Evolutionary conservation across 2,888 invertebrate genomes (phyloP).

Genomic region (Zeuzera pyrina): DNA sequence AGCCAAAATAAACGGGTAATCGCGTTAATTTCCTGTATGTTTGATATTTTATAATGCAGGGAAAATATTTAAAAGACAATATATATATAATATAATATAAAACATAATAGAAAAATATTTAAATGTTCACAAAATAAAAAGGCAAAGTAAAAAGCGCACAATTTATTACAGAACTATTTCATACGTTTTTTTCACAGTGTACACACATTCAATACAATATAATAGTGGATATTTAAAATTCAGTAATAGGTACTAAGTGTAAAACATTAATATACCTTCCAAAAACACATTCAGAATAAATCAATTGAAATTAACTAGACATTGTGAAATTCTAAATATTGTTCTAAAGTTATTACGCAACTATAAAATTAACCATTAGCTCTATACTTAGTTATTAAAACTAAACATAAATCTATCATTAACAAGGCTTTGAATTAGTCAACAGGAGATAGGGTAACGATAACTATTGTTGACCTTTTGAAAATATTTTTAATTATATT

Average conservation of each 20-base stretch:
- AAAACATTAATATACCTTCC: slow-evolving; percentile 8
- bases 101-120: slow-evolving; percentile 12
- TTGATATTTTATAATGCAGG: no score
- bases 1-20: no score
- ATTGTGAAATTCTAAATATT: slow-evolving; percentile 20
- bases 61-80: no score
- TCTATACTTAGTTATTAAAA: no score
- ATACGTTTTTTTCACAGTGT: slow-evolving; percentile 30
- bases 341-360: neutral
- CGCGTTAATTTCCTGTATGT: no score
- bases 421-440: no score
- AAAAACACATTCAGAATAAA: slow-evolving; percentile 19
- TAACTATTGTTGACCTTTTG: no score
- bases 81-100: no score
- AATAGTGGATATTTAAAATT: slow-evolving; percentile 21
- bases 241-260: slow-evolving; percentile 24
- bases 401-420: no score
- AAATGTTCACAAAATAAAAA: slow-evolving; percentile 6
- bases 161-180: slow-evolving; percentile 42
- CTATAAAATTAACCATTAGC: no score
- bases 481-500: no score
- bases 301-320: slow-evolving; percentile 25
- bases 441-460: no score
- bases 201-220: slow-evolving; percentile 20
- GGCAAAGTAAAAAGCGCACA: slow-evolving; percentile 41